phyloP scores from a whole-genome alignment of 2,888 invertebrate species.

The Lottia scabra region DNA sequence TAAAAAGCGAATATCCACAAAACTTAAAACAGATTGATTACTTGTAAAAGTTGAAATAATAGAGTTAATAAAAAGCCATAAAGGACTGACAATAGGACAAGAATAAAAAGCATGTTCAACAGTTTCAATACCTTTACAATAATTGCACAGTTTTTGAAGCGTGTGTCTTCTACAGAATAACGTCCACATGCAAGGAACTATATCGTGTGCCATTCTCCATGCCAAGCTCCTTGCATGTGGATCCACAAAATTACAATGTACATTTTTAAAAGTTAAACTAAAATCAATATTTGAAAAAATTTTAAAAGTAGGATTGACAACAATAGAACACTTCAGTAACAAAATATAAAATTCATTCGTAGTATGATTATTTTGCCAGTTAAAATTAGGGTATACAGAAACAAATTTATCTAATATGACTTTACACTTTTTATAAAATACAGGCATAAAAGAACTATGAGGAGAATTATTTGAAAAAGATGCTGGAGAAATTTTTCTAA shows the following conservation, averaged over 20 bases:
- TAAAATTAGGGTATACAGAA: neutral
- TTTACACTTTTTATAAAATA: neutral
- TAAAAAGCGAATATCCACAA: neutral
- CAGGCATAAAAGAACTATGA: neutral
- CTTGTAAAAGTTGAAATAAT: neutral
- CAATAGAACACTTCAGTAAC: neutral
- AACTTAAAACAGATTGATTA: neutral
- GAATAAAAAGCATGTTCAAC: neutral
- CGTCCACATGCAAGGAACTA: neutral
- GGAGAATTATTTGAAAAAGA: neutral
- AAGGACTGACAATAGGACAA: neutral
- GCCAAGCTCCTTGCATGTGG: neutral
- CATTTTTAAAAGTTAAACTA: neutral
- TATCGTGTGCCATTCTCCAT: neutral
- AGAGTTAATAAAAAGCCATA: neutral
- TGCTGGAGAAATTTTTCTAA: neutral
- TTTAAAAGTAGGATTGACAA: neutral
- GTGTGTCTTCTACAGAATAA: neutral
- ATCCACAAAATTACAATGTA: neutral
- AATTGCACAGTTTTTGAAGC: neutral
- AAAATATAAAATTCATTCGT: neutral
- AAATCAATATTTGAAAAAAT: neutral
- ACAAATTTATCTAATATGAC: neutral
- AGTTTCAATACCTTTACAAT: neutral
- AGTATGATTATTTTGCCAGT: neutral